Conservation (phyloP, 2,888 invertebrate species). For the Dolichomitus sp. region DNA sequence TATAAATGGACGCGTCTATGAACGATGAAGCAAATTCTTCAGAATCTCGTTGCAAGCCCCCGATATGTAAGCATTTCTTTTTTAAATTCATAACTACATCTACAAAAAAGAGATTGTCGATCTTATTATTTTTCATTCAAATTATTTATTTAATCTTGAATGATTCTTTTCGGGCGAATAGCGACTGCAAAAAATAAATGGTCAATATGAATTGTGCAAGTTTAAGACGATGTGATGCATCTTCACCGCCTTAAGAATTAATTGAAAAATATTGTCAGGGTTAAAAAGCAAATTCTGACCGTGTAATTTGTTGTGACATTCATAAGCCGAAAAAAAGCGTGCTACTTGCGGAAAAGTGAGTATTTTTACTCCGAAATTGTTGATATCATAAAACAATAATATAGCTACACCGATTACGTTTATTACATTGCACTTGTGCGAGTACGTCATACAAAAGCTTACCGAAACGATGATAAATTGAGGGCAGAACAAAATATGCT, state of each 20-base stretch:
- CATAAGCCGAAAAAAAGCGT: slow-evolving; percentile 56
- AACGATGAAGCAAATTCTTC: not conserved
- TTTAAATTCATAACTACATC: not conserved
- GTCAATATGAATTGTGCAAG: not conserved
- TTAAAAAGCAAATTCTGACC: not conserved
- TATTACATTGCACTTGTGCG: slow-evolving; percentile 37
- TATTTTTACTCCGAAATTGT: not conserved
- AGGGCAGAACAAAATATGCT: slow-evolving; percentile 18
- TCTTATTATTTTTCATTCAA: not conserved
- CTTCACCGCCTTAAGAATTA: not conserved
- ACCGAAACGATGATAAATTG: slow-evolving; percentile 27
- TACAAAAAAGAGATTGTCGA: not conserved
- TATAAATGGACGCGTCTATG: not conserved
- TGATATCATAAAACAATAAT: slow-evolving; percentile 20
- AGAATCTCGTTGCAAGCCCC: not conserved
- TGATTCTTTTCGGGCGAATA: not conserved
- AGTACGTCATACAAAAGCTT: slow-evolving; percentile 27
- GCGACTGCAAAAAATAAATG: not conserved
- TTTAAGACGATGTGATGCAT: not conserved
- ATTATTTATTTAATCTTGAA: not conserved
- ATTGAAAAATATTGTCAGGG: not conserved
- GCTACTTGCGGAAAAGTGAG: slow-evolving; percentile 56
- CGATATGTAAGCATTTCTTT: not conserved
- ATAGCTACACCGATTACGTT: slow-evolving; percentile 37
- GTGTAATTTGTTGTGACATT: slow-evolving; percentile 26